Percentiles rank a stretch among this genome's conserved stretches.
Conservation (phyloP, 1,140 invertebrate genomes). For the Sitobion miscanthi region DNA sequence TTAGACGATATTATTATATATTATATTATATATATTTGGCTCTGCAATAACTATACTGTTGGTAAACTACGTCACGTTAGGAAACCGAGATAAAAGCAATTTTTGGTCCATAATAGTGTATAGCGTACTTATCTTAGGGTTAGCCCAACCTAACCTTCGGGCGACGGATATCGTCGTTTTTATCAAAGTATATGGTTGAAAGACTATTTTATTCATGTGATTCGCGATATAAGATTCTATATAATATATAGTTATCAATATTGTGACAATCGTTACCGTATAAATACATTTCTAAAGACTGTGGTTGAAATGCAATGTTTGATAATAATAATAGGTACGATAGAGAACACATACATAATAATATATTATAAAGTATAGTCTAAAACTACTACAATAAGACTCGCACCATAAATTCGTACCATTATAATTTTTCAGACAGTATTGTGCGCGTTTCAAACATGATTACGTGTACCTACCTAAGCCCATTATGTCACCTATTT, state of each 20-base stretch:
- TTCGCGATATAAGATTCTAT: background rate
- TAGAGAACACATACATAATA: background rate
- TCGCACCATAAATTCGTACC: background rate
- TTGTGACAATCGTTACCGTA: background rate
- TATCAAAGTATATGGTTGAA: background rate
- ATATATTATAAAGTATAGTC: background rate
- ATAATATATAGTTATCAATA: background rate
- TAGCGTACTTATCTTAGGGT: background rate
- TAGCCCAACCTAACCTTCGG: too few relatives aligned
- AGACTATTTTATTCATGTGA: background rate
- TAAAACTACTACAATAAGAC: background rate
- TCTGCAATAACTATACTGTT: background rate
- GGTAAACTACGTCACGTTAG: background rate
- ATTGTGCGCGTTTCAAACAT: background rate
- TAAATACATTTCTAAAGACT: background rate
- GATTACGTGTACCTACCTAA: background rate
- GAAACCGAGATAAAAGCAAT: background rate
- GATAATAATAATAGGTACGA: background rate
- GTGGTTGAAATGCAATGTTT: background rate
- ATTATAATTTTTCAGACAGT: slow-evolving; percentile 15
- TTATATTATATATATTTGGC: background rate
- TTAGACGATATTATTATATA: too few relatives aligned
- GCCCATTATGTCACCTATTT: slow-evolving; percentile 17
- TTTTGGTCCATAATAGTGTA: background rate
- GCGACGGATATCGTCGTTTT: background rate